Evolutionary conservation across 2,797 vertebrate species (phyloP).

Genomic region (Sandelia bainsii): DNA sequence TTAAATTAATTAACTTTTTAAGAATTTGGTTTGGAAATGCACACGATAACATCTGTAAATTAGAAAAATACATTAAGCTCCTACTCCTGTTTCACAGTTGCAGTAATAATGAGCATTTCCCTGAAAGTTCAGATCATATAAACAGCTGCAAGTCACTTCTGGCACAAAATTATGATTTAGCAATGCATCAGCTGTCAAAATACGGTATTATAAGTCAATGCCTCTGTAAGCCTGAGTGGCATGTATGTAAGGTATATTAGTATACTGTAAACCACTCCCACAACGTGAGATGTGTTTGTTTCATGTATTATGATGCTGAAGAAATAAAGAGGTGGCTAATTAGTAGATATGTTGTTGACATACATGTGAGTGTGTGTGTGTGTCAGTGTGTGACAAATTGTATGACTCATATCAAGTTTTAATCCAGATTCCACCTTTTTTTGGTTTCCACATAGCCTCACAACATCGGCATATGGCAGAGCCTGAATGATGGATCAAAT

Average conservation of each 20-base stretch:
- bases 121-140: constrained; percentile 34
- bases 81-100: constrained; percentile 18
- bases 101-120: constrained; percentile 21
- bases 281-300: constrained; percentile 30
- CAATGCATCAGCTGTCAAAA: constrained; percentile 41
- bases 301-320: constrained; percentile 33
- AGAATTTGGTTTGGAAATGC: not conserved
- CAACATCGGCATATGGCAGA: constrained; percentile 45
- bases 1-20: constrained; percentile 6
- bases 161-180: constrained; percentile 29
- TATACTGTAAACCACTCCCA: constrained; percentile 26
- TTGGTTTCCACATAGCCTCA: constrained; percentile 46
- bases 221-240: constrained; percentile 45
- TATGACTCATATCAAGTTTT: constrained; percentile 16
- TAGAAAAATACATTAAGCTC: constrained; percentile 13
- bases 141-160: constrained; percentile 28
- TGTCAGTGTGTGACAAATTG: constrained; percentile 15
- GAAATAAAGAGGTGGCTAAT: constrained; percentile 33
- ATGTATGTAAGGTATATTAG: constrained; percentile 32
- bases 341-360: not conserved
- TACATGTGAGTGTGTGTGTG: constrained; percentile 6
- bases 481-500: constrained; percentile 57
- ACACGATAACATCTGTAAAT: constrained; percentile 1
- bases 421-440: constrained; percentile 37
- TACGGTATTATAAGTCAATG: constrained; percentile 17